Conservation (phyloP, 2,113 vertebrate species). For the Leptocoma aspasia region DNA sequence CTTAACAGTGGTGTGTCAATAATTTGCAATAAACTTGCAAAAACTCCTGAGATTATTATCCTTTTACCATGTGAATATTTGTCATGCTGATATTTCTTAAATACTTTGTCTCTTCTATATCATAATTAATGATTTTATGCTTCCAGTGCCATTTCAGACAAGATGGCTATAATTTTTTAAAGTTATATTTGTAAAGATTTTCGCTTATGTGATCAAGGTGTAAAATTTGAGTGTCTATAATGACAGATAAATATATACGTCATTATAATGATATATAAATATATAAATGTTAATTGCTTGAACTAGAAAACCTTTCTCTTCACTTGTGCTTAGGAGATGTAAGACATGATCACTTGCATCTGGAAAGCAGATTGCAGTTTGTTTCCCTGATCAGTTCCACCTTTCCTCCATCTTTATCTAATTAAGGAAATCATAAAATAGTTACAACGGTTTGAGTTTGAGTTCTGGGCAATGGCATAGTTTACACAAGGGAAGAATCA, state of each 20-base stretch:
- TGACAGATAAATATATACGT: background rate
- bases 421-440: background rate
- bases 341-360: background rate
- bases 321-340: background rate
- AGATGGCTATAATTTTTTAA: background rate
- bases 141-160: background rate
- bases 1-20: background rate
- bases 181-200: background rate
- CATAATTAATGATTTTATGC: background rate
- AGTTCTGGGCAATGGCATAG: background rate
- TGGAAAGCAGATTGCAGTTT: background rate
- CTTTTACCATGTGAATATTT: background rate
- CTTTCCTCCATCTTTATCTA: background rate
- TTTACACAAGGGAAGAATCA: background rate
- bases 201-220: accelerated
- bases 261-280: background rate
- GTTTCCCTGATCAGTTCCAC: background rate
- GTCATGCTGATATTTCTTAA: background rate
- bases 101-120: background rate
- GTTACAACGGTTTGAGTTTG: background rate
- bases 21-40: background rate
- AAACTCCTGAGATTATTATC: background rate
- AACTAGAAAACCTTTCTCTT: background rate
- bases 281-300: background rate
- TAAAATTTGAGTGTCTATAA: background rate